Evolutionary conservation across 2,797 vertebrate species (phyloP).

Genomic region (Hirundo rustica): DNA sequence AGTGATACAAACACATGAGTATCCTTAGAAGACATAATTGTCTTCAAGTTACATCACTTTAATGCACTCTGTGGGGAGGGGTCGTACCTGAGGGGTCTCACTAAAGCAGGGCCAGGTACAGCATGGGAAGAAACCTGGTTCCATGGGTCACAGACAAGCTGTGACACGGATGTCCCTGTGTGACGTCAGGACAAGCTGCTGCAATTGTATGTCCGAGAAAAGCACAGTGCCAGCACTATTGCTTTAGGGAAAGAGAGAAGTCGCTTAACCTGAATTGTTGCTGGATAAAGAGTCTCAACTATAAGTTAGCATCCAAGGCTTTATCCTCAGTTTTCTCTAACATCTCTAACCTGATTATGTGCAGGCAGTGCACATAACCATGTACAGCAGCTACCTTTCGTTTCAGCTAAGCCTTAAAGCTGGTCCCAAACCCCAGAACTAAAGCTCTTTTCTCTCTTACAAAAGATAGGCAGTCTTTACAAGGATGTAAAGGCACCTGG

Average conservation of each 20-base stretch:
- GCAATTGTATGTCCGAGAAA: not conserved
- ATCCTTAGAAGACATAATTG: not conserved
- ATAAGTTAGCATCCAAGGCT: not conserved
- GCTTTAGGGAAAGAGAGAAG: not conserved
- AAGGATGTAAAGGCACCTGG: not conserved
- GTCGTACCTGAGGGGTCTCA: not conserved
- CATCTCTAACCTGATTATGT: not conserved
- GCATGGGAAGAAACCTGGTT: not conserved
- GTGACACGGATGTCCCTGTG: fast-evolving
- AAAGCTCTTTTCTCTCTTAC: not conserved
- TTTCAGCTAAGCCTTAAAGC: conserved; percentile 15
- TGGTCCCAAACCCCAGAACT: not conserved
- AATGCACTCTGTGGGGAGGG: not conserved
- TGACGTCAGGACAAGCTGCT: not conserved
- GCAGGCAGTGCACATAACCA: not conserved
- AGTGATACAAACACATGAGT: not conserved
- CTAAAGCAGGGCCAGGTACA: not conserved
- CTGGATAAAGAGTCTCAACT: not conserved
- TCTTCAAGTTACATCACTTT: not conserved
- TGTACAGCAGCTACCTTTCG: not conserved
- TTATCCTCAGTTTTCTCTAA: not conserved
- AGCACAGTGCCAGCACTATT: not conserved
- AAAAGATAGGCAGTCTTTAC: not conserved
- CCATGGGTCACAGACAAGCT: not conserved
- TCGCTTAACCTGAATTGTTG: not conserved